Percentiles rank a stretch among this genome's conserved stretches.
phyloP scores from a whole-genome alignment of 1,140 invertebrate genomes.

The Drosophila equinoxialis region DNA sequence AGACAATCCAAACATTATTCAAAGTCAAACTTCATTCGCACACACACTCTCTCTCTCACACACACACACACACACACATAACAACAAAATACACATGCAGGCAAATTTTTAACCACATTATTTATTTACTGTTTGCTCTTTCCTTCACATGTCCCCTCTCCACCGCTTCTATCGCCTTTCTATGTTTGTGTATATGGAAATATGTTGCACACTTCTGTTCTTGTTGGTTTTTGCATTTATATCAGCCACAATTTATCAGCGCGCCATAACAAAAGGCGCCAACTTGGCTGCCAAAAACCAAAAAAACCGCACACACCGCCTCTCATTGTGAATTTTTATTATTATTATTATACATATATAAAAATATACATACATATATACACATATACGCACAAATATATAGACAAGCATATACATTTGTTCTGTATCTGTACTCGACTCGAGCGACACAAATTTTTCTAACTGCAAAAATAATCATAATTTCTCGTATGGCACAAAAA shows the following conservation, averaged over 20 bases:
- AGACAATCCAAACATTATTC: conserved; percentile 82
- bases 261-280: conserved; percentile 76
- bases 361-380: not conserved
- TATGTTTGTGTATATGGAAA: conserved; percentile 59
- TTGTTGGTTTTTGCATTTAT: conserved; percentile 64
- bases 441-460: conserved; percentile 66
- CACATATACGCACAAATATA: conserved; percentile 3
- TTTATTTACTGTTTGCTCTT: conserved; percentile 75
- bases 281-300: conserved; percentile 77
- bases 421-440: conserved; percentile 4
- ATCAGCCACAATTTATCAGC: conserved; percentile 79
- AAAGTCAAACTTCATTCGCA: conserved; percentile 81
- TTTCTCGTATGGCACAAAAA: conserved; percentile 59
- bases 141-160: conserved; percentile 4
- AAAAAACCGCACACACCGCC: conserved; percentile 57
- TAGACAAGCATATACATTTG: not conserved
- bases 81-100: conserved; percentile 41
- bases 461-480: conserved; percentile 72
- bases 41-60: conserved; percentile 41
- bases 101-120: conserved; percentile 81
- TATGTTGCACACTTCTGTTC: conserved; percentile 69
- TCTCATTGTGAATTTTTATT: conserved; percentile 28
- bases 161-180: not conserved
- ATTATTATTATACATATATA: conserved; percentile 10
- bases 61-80: not conserved